Evolutionary conservation across 2,797 vertebrate genomes (phyloP).

Genomic region (Podargus strigoides): DNA sequence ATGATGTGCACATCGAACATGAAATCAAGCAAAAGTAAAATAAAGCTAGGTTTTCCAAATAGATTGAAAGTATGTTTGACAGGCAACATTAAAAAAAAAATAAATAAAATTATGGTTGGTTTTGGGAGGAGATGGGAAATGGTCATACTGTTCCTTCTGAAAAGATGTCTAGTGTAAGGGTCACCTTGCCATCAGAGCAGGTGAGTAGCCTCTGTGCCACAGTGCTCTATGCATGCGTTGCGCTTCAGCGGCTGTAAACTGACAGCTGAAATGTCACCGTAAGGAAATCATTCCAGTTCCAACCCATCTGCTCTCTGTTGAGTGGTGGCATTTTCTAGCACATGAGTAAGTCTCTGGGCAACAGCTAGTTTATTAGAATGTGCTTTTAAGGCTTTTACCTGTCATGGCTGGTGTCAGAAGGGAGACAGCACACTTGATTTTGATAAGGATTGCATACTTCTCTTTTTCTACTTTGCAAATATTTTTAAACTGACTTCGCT

Average conservation of each 20-base stretch:
- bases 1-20: not conserved
- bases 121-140: not conserved
- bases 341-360: not conserved
- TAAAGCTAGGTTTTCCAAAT: not conserved
- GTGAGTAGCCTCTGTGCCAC: not conserved
- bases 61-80: not conserved
- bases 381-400: not conserved
- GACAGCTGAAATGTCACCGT: not conserved
- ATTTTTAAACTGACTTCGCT: not conserved
- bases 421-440: not conserved
- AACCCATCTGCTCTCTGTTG: not conserved
- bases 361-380: not conserved
- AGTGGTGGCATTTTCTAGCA: not conserved
- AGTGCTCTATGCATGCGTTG: not conserved
- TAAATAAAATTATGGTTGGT: not conserved
- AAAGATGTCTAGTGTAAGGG: not conserved
- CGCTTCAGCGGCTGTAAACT: not conserved
- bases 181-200: not conserved
- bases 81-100: not conserved
- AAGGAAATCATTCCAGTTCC: accelerated
- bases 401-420: not conserved
- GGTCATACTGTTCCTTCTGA: accelerated
- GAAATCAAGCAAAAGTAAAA: not conserved
- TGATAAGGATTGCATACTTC: accelerated
- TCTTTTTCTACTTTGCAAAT: not conserved